phyloP scores from a whole-genome alignment of 1,140 invertebrate genomes.

The Saccostrea echinata region DNA sequence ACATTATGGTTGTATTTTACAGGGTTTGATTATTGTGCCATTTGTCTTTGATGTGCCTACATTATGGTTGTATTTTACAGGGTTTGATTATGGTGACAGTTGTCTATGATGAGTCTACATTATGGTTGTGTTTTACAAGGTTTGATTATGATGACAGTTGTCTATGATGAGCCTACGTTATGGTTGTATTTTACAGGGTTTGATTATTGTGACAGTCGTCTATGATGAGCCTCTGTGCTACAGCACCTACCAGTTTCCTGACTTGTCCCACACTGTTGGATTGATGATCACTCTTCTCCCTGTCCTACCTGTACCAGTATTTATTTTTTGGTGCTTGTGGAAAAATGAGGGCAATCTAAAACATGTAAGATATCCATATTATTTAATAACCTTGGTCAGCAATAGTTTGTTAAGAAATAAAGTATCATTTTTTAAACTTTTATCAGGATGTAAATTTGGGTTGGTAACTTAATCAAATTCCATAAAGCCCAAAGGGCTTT shows the following conservation, averaged over 20 bases:
- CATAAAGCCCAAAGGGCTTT: too few relatives aligned
- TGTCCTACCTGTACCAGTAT: slow-evolving; percentile 46
- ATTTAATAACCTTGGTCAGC: background rate
- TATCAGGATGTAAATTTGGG: too few relatives aligned
- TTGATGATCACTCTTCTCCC: slow-evolving; percentile 64
- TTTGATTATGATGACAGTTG: slow-evolving; percentile 44
- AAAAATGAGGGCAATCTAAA: background rate
- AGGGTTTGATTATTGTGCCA: too few relatives aligned
- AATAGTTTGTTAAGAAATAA: background rate
- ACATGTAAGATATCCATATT: background rate
- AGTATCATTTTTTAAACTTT: too few relatives aligned
- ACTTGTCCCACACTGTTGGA: slow-evolving; percentile 64
- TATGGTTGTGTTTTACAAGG: slow-evolving; percentile 49
- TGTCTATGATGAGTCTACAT: background rate
- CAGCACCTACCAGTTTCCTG: slow-evolving; percentile 59
- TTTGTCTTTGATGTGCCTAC: too few relatives aligned
- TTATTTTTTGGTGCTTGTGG: background rate
- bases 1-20: too few relatives aligned
- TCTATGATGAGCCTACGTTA: slow-evolving; percentile 23
- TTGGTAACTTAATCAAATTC: too few relatives aligned
- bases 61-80: slow-evolving; percentile 48
- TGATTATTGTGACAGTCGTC: slow-evolving; percentile 51
- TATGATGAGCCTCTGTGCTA: slow-evolving; percentile 50
- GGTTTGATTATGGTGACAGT: slow-evolving; percentile 47
- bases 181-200: slow-evolving; percentile 51